These are phyloP conservation scores for Oryzias dopingdopingensis DNA, from an alignment of 2,797 vertebrate genomes.

Conservation along the genomic window DNA sequence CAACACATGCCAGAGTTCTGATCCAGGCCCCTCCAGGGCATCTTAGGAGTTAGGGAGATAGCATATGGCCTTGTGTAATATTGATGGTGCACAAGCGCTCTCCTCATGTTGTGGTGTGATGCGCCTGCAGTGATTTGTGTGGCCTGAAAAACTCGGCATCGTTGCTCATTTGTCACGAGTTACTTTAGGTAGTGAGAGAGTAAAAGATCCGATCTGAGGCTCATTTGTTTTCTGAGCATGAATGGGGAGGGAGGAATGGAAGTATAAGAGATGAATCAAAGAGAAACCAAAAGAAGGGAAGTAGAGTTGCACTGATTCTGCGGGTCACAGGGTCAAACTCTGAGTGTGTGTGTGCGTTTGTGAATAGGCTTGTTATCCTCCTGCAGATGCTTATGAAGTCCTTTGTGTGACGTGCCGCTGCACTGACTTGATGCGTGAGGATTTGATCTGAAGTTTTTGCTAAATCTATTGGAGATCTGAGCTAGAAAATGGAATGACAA, in stretches of 20 bases:
- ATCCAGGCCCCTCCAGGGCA: conserved; percentile 50
- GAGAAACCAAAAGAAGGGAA: conserved; percentile 11
- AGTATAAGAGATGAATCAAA: conserved; percentile 21
- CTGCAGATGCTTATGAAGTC: conserved; percentile 17
- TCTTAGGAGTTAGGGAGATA: conserved; percentile 52
- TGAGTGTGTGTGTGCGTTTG: conserved; percentile 13
- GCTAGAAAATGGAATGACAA: conserved; percentile 7
- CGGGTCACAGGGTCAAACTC: conserved; percentile 42
- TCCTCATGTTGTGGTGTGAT: conserved; percentile 29
- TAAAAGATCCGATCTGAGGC: background rate
- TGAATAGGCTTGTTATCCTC: conserved; percentile 23
- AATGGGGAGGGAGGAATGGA: conserved; percentile 13
- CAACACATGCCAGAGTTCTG: conserved; percentile 45
- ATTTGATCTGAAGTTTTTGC: conserved; percentile 13
- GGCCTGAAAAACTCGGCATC: conserved; percentile 34
- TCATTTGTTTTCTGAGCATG: background rate
- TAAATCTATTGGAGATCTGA: conserved; percentile 7
- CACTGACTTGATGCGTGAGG: conserved; percentile 16
- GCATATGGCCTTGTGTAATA: conserved; percentile 65
- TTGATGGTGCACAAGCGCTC: conserved; percentile 51
- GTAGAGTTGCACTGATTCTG: conserved; percentile 27
- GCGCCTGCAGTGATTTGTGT: conserved; percentile 50
- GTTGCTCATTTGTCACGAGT: conserved; percentile 26
- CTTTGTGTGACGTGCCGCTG: conserved; percentile 36
- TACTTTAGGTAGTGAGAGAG: conserved; percentile 36